Conservation (phyloP, 2,888 invertebrate genomes). For the Rhimphoctona megacephalus region DNA sequence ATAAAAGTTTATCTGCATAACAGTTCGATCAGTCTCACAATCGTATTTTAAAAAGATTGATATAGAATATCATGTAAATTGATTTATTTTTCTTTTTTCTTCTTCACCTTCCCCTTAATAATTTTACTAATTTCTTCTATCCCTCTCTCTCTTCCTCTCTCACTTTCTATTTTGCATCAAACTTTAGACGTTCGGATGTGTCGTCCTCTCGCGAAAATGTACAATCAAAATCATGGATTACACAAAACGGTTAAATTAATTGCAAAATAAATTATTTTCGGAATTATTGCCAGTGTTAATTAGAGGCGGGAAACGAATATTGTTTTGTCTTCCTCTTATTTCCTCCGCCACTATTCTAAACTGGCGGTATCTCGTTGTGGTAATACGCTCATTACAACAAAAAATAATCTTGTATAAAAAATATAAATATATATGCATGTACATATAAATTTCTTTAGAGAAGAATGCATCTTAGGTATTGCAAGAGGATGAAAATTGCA, state of each 20-base stretch:
- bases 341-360: conserved; percentile 13
- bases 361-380: conserved; percentile 35
- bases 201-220: conserved; percentile 41
- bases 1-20: conserved; percentile 81
- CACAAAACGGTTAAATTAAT: conserved; percentile 32
- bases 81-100: conserved; percentile 46
- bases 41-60: conserved; percentile 77
- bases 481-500: conserved; percentile 68
- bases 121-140: conserved; percentile 47
- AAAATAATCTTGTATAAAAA: conserved; percentile 72
- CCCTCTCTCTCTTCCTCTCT: conserved; percentile 37
- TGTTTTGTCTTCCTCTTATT: conserved; percentile 1
- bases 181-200: conserved; percentile 64
- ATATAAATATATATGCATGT: conserved; percentile 55
- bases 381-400: conserved; percentile 46
- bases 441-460: conserved; percentile 71
- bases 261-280: conserved; percentile 65
- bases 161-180: conserved; percentile 56
- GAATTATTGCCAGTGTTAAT: conserved; percentile 60
- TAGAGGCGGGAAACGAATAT: conserved; percentile 13
- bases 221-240: conserved; percentile 26
- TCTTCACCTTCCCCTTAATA: conserved; percentile 20
- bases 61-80: conserved; percentile 72
- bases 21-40: conserved; percentile 85
- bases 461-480: conserved; percentile 77